Conservation (phyloP, 2,888 invertebrate genomes). For the Drosophila kokeensis region DNA sequence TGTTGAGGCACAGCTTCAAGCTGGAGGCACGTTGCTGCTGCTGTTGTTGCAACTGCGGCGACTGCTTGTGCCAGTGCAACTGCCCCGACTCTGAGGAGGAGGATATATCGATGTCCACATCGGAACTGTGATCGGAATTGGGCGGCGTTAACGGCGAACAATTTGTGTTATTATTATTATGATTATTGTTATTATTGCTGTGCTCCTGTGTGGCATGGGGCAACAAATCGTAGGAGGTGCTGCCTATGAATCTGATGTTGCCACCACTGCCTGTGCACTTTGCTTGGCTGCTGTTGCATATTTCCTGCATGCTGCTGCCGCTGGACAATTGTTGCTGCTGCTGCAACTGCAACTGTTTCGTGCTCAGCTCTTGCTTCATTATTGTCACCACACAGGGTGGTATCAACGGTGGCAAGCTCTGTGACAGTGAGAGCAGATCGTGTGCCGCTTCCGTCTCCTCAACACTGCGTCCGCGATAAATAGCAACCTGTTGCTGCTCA, state of each 20-base stretch:
- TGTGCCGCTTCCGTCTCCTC: slow-evolving; percentile 96
- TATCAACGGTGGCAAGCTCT: slow-evolving; percentile 91
- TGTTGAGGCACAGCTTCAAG: slow-evolving; percentile 80
- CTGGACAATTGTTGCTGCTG: slow-evolving; percentile 1
- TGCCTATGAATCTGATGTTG: slow-evolving; percentile 83
- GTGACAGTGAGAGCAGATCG: slow-evolving; percentile 91
- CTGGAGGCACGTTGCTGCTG: slow-evolving; percentile 61
- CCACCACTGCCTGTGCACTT: slow-evolving; percentile 9
- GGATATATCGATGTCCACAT: slow-evolving; percentile 87
- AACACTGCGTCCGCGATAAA: slow-evolving; percentile 87
- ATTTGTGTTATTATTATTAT: slow-evolving; percentile 66
- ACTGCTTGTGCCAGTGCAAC: slow-evolving; percentile 61
- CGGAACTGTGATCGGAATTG: slow-evolving; percentile 90
- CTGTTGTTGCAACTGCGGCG: slow-evolving; percentile 44
- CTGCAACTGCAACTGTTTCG: slow-evolving; percentile 10
- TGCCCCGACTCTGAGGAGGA: slow-evolving; percentile 84
- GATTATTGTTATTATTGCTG: not conserved
- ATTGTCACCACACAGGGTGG: slow-evolving; percentile 89
- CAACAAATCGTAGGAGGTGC: slow-evolving; percentile 70
- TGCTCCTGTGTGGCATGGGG: slow-evolving; percentile 1
- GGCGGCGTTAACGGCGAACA: slow-evolving; percentile 88
- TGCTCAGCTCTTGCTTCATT: slow-evolving; percentile 85
- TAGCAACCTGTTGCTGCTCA: slow-evolving; percentile 52
- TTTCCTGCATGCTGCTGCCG: slow-evolving; percentile 84
- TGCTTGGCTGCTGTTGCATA: slow-evolving; percentile 75